Conservation (phyloP, 2,797 vertebrate genomes). For the Anisognathus igniventris region DNA sequence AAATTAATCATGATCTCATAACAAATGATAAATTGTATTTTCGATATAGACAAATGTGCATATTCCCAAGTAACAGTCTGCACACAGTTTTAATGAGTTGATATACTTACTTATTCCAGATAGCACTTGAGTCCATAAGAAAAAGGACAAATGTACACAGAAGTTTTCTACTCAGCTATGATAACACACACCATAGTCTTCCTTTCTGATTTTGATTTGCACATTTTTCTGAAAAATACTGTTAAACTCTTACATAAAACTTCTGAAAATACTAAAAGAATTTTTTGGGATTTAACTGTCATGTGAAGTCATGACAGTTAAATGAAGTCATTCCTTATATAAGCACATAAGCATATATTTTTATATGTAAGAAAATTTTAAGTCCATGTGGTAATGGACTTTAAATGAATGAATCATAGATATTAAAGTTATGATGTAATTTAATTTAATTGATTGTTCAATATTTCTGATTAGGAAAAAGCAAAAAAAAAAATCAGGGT, state of each 20-base stretch:
- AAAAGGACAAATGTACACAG: background rate
- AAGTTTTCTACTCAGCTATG: background rate
- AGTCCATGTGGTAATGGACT: background rate
- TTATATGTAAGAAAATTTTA: background rate
- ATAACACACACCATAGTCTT: background rate
- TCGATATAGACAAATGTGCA: background rate
- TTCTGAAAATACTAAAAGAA: background rate
- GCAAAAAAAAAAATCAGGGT: background rate
- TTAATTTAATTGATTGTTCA: background rate
- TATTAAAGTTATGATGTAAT: background rate
- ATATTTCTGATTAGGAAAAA: background rate
- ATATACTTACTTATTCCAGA: background rate
- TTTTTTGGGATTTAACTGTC: background rate
- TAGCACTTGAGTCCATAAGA: background rate
- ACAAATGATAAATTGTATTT: background rate
- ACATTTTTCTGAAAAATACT: background rate
- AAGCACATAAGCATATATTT: background rate
- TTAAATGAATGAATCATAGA: background rate
- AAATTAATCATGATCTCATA: background rate
- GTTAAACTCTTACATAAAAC: background rate
- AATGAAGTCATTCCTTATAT: background rate
- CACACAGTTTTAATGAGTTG: background rate
- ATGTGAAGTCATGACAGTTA: too few relatives aligned
- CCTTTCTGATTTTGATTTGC: background rate
- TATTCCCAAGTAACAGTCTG: background rate